These are phyloP conservation scores for Acrocera orbiculus DNA, from an alignment of 2,888 invertebrate genomes.

Conservation along the genomic window DNA sequence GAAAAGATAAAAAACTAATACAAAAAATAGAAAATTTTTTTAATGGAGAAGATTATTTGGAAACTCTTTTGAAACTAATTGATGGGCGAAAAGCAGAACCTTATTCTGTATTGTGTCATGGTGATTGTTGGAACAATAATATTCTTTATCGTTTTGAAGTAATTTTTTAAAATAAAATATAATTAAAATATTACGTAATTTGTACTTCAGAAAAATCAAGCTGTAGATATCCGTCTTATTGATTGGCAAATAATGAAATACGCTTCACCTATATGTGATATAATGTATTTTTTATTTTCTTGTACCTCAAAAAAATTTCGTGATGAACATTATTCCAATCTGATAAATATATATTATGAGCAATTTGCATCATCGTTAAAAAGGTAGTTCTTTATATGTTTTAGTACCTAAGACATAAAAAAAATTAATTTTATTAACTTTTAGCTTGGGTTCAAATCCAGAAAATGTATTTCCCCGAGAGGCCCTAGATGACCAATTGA, in stretches of 20 bases:
- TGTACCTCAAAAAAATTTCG: conserved; percentile 21
- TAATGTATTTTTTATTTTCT: conserved; percentile 22
- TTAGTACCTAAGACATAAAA: neutral
- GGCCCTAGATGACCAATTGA: conserved; percentile 19
- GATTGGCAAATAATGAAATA: conserved; percentile 27
- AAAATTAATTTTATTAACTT: neutral
- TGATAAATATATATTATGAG: conserved; percentile 20
- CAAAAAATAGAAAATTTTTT: conserved; percentile 15
- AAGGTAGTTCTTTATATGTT: conserved; percentile 14
- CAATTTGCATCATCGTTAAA: conserved; percentile 14
- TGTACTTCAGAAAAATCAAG: conserved; percentile 13
- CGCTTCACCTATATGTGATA: conserved; percentile 23
- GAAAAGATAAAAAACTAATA: conserved; percentile 11
- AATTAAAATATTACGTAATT: no score
- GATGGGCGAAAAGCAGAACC: conserved; percentile 19
- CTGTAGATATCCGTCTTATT: conserved; percentile 18
- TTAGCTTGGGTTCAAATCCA: conserved; percentile 19
- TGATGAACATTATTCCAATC: conserved; percentile 15
- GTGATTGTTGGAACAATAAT: conserved; percentile 29
- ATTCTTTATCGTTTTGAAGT: conserved; percentile 19
- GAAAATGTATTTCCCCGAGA: conserved; percentile 16
- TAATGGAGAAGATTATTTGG: conserved; percentile 14
- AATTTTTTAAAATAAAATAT: conserved; percentile 1
- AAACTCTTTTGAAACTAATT: conserved; percentile 15
- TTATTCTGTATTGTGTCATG: conserved; percentile 24